Base-by-base conservation (phyloP, 2,888 invertebrate species). In the Agrochola lychnidis region DNA sequence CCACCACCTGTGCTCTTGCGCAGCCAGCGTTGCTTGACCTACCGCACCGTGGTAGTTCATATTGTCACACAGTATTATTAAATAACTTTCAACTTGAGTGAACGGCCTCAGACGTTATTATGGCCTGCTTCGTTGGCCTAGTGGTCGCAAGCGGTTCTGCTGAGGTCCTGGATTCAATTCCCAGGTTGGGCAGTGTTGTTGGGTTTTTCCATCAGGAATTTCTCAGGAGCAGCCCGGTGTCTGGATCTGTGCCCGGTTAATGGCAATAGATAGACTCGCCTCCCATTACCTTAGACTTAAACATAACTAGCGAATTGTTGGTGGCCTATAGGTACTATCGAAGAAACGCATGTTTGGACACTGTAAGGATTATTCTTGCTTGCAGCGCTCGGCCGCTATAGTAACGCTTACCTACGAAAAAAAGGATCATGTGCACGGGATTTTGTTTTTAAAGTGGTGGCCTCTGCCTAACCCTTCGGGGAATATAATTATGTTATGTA, bases 11-110 rank as follows among this genome's bases (percentile, higher is more conserved):
- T 89, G 87, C 79, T 42, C 79, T 61, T 67, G 76, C 79, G 78
- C 81, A 83, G 66, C 89, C 87, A 88, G 69, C 68, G 64, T 90
- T 80, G 70, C 83, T 87, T 90, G 90, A 89, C 90, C 90, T 90
- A 88, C 88, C 89, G 79, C 87, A 90, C 78, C 56, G 19, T 71
- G 51, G 48, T 59, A 42, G 66, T 70, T 51, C 70, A 73, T 86
- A 83, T 66, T 81, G 66, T 73, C 78, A 75, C 56, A 53, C 30
- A 40, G 67, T 22, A 69, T 62, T 56, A 48, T 66, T 42, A 56
- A 56, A 67, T 57, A 64, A 66, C 59, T 61, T 82, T 68, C n/a
- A 69, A 64, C 57, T 76, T 80, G 59, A 77, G n/a, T 59, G 51
- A 59, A 70, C 12, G 40, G 4, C 3, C 6, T 36, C n/a, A 1